phyloP scores from a whole-genome alignment of 2,797 vertebrate genomes.

The Epinephelus malabaricus region DNA sequence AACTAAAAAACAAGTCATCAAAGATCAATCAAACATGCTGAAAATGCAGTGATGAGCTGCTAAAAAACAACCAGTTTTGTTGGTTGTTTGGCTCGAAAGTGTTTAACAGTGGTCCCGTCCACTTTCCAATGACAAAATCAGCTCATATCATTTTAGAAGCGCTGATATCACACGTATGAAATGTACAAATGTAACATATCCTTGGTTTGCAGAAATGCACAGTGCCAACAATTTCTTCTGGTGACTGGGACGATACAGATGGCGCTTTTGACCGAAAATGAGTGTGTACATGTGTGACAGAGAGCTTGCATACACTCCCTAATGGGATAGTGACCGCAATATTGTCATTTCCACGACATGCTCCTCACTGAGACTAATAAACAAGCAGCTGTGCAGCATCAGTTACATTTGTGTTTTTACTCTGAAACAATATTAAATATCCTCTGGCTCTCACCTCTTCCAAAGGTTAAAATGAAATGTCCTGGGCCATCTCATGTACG shows the following conservation, averaged over 20 bases:
- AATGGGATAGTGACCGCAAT: background rate
- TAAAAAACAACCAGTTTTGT: too few species aligned
- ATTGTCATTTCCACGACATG: conserved; percentile 14
- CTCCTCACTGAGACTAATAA: conserved; percentile 20
- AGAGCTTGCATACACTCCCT: background rate
- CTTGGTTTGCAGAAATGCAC: too few species aligned
- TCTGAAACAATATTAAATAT: conserved; percentile 37
- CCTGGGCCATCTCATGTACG: conserved; percentile 21
- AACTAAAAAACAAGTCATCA: too few species aligned
- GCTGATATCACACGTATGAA: too few species aligned
- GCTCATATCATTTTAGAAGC: too few species aligned
- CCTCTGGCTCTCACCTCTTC: conserved; percentile 20
- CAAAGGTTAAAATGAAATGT: conserved; percentile 42
- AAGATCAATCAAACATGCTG: too few species aligned
- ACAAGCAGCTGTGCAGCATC: conserved; percentile 41
- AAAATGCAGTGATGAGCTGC: too few species aligned
- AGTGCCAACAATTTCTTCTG: too few species aligned
- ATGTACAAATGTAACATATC: too few species aligned
- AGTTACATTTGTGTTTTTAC: conserved; percentile 42
- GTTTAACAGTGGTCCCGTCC: too few species aligned
- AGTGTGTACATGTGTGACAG: background rate
- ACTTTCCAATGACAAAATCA: too few species aligned
- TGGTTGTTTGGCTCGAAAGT: too few species aligned
- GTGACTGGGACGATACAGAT: background rate
- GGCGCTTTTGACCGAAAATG: background rate